Conservation (phyloP, 2,797 vertebrate genomes). For the Chromis chromis region DNA sequence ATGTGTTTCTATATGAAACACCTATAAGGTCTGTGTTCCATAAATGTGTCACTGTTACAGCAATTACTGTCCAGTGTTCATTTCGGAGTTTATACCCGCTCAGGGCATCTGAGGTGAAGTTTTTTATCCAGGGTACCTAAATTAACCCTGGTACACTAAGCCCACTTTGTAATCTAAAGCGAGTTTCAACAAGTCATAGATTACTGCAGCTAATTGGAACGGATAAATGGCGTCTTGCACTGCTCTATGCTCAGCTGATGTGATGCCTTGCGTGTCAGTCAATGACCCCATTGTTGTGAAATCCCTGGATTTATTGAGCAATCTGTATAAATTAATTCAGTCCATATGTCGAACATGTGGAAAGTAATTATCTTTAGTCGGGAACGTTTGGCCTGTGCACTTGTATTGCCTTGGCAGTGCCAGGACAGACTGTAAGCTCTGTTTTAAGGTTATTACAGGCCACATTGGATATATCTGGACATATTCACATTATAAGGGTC, state of each 20-base stretch:
- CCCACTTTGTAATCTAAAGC: conserved; percentile 59
- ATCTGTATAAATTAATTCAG: conserved; percentile 54
- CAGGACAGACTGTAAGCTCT: conserved; percentile 21
- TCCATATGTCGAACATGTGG: conserved; percentile 60
- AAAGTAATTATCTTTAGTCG: conserved; percentile 31
- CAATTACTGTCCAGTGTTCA: conserved; percentile 3
- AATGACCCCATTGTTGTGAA: conserved; percentile 73
- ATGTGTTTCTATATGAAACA: conserved; percentile 34
- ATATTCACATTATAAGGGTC: neutral
- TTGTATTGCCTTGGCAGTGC: conserved; percentile 37
- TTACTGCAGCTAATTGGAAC: conserved; percentile 64
- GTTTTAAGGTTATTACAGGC: conserved; percentile 37
- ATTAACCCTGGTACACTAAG: conserved; percentile 63
- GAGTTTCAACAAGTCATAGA: conserved; percentile 73
- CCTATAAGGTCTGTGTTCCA: conserved; percentile 23
- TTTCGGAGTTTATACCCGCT: conserved; percentile 23
- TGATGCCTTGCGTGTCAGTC: conserved; percentile 49
- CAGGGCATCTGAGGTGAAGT: conserved; percentile 59
- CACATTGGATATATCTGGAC: neutral
- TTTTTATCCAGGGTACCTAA: conserved; percentile 41
- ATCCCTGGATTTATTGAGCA: conserved; percentile 61
- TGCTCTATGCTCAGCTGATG: conserved; percentile 62
- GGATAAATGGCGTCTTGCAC: conserved; percentile 55
- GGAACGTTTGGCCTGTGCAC: conserved; percentile 10
- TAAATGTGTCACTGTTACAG: conserved; percentile 38